These are phyloP conservation scores for Homalodisca vitripennis DNA, from an alignment of 1,140 invertebrate genomes.

Conservation along the genomic window DNA sequence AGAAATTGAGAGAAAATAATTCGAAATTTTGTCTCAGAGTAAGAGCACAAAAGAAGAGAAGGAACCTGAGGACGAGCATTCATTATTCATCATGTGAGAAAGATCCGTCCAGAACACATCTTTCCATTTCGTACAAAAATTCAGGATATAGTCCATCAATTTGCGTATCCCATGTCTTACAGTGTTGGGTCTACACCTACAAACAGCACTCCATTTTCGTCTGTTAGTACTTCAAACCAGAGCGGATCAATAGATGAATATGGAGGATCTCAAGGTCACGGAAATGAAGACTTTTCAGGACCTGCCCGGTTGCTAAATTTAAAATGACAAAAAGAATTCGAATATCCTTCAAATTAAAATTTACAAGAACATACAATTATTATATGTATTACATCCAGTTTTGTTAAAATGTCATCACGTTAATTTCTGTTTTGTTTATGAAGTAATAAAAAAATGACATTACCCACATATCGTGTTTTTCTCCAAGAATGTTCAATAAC, in stretches of 20 bases:
- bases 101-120: not conserved
- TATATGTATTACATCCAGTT: constrained; percentile 31
- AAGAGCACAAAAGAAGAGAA: too few species aligned
- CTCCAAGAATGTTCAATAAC: too few species aligned
- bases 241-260: not conserved
- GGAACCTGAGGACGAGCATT: too few species aligned
- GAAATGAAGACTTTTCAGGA: not conserved
- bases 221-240: not conserved
- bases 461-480: too few species aligned
- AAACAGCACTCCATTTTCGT: not conserved
- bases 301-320: not conserved
- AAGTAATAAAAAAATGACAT: too few species aligned
- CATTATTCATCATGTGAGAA: not conserved
- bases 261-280: not conserved
- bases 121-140: not conserved
- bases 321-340: not conserved
- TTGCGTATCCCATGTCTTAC: not conserved
- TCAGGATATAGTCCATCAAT: not conserved
- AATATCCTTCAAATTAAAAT: not conserved
- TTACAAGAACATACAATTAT: constrained; percentile 9
- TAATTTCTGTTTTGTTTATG: too few species aligned
- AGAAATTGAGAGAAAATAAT: too few species aligned
- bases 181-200: not conserved
- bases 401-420: too few species aligned
- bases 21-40: too few species aligned